Percentiles rank a stretch among this genome's conserved stretches.
Evolutionary conservation across 1,140 invertebrate genomes (phyloP).

Genomic region (Drosophila carrolli): DNA sequence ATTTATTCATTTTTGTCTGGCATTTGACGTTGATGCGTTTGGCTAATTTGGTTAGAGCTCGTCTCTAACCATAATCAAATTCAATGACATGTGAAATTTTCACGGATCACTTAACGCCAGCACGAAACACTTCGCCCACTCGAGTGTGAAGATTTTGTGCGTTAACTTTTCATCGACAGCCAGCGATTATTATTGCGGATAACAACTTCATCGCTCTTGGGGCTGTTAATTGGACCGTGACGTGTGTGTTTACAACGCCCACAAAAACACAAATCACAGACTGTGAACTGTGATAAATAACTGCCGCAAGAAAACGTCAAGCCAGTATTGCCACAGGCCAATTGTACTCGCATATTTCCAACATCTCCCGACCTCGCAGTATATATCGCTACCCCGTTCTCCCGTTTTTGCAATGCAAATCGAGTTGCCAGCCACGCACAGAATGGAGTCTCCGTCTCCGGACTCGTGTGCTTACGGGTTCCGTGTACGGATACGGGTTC

Average conservation of each 20-base stretch:
- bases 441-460: conserved; percentile 18
- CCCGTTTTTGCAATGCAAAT: conserved; percentile 70
- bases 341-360: conserved; percentile 31
- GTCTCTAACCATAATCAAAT: conserved; percentile 39
- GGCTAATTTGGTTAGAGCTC: conserved; percentile 53
- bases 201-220: conserved; percentile 57
- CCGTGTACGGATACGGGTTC: conserved; percentile 15
- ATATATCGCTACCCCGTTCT: conserved; percentile 13
- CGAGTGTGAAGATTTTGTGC: conserved; percentile 67
- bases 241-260: conserved; percentile 36
- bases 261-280: conserved; percentile 65
- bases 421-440: conserved; percentile 40
- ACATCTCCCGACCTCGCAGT: not conserved
- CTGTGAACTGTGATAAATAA: conserved; percentile 69
- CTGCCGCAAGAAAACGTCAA: conserved; percentile 60
- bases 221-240: conserved; percentile 71
- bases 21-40: conserved; percentile 23
- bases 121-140: conserved; percentile 39
- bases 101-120: conserved; percentile 61
- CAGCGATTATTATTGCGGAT: conserved; percentile 40
- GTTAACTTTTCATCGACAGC: conserved; percentile 55
- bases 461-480: conserved; percentile 23
- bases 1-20: conserved; percentile 19
- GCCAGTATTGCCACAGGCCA: conserved; percentile 41
- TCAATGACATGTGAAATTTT: conserved; percentile 77